Evolutionary conservation across 2,797 vertebrate species (phyloP).

Genomic region (Chaunax sp.): DNA sequence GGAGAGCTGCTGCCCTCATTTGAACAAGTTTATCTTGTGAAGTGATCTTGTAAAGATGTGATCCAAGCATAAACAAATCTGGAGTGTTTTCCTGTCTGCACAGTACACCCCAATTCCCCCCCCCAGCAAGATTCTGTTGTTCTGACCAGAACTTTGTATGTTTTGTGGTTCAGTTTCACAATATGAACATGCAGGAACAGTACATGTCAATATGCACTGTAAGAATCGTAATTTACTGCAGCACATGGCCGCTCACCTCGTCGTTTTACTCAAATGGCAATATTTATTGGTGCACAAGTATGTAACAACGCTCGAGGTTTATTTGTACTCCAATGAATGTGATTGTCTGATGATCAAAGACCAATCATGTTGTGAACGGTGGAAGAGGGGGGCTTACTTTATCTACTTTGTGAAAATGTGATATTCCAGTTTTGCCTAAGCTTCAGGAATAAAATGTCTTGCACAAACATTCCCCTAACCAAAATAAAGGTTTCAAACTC

Average conservation of each 20-base stretch:
- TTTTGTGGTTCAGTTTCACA: conserved; percentile 11
- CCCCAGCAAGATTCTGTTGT: conserved; percentile 1
- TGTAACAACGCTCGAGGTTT: conserved; percentile 41
- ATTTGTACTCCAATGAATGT: conserved; percentile 37
- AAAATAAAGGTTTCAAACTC: conserved; percentile 87
- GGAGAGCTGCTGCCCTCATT: conserved; percentile 43
- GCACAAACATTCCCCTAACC: conserved; percentile 88
- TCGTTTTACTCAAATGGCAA: conserved; percentile 37
- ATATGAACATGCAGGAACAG: conserved; percentile 10
- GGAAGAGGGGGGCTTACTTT: conserved; percentile 71
- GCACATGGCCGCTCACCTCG: conserved; percentile 37
- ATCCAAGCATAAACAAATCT: conserved; percentile 41
- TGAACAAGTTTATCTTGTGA: conserved; percentile 43
- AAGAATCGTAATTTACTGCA: conserved; percentile 25
- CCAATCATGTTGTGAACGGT: conserved; percentile 60
- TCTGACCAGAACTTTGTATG: conserved; percentile 12
- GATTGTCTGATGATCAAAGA: conserved; percentile 60
- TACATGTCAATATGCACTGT: conserved; percentile 8
- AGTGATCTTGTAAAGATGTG: conserved; percentile 59
- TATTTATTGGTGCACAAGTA: conserved; percentile 34
- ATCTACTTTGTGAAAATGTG: conserved; percentile 81
- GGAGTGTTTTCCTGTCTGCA: conserved; percentile 38
- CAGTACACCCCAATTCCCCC: not conserved
- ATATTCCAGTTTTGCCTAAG: conserved; percentile 83
- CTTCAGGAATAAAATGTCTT: conserved; percentile 85